These are phyloP conservation scores for Acropora tenuis DNA, from an alignment of 64 coral and sea anemone genomes.

Conservation along the genomic window DNA sequence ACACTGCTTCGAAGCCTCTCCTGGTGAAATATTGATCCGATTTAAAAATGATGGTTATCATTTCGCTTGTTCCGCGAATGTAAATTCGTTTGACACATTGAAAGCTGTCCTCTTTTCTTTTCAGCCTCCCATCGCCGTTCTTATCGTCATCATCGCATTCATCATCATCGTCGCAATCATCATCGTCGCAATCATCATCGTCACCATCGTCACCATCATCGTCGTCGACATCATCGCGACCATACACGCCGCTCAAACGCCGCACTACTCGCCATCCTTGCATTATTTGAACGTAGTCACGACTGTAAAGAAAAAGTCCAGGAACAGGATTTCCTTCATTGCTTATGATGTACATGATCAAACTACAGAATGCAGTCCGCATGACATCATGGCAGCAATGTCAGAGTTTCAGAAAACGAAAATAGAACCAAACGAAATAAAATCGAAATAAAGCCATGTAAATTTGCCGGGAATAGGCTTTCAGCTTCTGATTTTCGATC, in stretches of 20 bases:
- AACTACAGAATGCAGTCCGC: too few species aligned
- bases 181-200: background rate
- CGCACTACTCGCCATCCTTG: constrained; percentile 23
- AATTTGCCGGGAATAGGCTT: too few species aligned
- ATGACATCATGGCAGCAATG: too few species aligned
- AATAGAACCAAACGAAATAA: too few species aligned
- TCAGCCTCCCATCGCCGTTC: background rate
- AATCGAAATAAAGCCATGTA: too few species aligned
- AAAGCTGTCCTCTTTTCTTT: background rate
- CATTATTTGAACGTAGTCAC: constrained; percentile 11
- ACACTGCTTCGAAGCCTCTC: constrained; percentile 2
- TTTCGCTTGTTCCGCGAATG: constrained; percentile 28
- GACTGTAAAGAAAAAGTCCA: background rate
- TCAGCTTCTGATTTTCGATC: too few species aligned
- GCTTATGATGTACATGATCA: too few species aligned
- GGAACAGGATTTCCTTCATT: too few species aligned
- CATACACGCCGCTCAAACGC: constrained; percentile 8
- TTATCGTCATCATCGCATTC: background rate
- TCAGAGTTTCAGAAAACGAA: too few species aligned
- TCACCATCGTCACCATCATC: background rate
- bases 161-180: constrained; percentile 3
- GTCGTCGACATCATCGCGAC: constrained; percentile 9
- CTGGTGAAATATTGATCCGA: background rate
- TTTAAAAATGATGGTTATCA: constrained; percentile 25
- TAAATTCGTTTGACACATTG: background rate